Evolutionary conservation across 2,888 invertebrate species (phyloP), one percentile per base, ranked within the genome.

Genomic region (Calliphora vomitoria): DNA sequence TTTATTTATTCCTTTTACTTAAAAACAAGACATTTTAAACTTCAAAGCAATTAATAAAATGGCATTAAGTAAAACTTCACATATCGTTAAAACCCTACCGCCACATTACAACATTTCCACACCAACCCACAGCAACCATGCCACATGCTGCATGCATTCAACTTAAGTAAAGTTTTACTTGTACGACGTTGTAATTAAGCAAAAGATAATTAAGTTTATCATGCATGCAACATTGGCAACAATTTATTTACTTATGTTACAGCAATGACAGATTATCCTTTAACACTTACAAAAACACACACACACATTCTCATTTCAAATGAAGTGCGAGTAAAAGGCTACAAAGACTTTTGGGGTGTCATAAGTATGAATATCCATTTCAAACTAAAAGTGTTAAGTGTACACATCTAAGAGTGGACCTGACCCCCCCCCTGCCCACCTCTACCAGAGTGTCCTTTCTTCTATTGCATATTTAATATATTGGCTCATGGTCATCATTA

Each of bases 131-230:
- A 13, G n/a, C 10, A 85, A 88, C 31, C 53, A 55, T 78, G 62
- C 66, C 76, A 72, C 20, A 53, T 31, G 62, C 35, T 38, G 20
- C 18, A 72, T 38, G 50, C 50, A 82, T 38, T 35, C 18, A 76
- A 69, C 38, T 72, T 62, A 55, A 76, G 78, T 50, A 78, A 86
- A 75, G 31, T 81, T 82, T 78, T 44, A 72, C 68, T 66, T 58
- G 69, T 31, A 79, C 58, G 53, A 81, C 47, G 66, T 81, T 88
- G 88, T 91, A 92, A 92, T 92, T 92, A 92, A 90, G 79, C 90
- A 90, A 88, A 90, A 83, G 90, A 92, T 92, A 92, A 92, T 92
- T 92, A 91, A 91, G 92, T 92, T 92, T 92, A 92, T 92, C 92
- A 91, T 91, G 90, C 91, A 90, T 91, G 90, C 91, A 91, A 91